Evolutionary conservation across 1,140 invertebrate genomes (phyloP), one percentile per base, ranked within the genome.

Genomic region (Agraylea sexmaculata): DNA sequence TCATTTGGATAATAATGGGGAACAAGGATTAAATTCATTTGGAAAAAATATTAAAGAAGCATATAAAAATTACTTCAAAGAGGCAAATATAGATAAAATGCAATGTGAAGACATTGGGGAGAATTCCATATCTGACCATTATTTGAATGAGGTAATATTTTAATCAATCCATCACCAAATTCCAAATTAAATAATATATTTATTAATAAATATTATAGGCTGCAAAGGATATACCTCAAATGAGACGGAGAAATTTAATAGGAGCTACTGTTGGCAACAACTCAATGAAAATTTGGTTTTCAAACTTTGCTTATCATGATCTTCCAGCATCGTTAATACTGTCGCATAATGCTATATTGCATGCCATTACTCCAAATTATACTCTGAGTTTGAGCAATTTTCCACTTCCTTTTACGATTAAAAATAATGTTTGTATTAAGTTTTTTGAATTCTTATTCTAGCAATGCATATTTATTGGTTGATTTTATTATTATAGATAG

Each of bases 291-390:
- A 69, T 66, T 16, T 77, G 74, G 71, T 73, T 77, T 46, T 76
- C 76, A 36, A 77, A 76, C 51, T 72, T 75, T 40, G 69, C 81
- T 0, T 77, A 74, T 53, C 83, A 87, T 55, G 70, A 78, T 22
- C 68, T 77, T 4, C 75, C 76, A 0, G 66, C 80, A 7, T 65
- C 78, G 0, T 57, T 84, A 17, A 70, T 73, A 37, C 53, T 74
- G 25, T 60, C 77, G 3, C 69, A 78, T 40, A 75, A 78, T 53
- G 71, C 77, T 1, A 57, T 83, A 23, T 55, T 79, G 4, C 50
- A 62, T 27, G 62, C 59, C 19, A 54, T 11, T 40, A 43, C 45
- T 16, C 32, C 62, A 10, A 51, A 54, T 10, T 57, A 59, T 41
- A 49, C 56, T 1, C 75, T 91, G 25, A 58, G 56, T 2, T 69